phyloP scores from a whole-genome alignment of 2,797 vertebrate genomes.

The Gallinago stenura region DNA sequence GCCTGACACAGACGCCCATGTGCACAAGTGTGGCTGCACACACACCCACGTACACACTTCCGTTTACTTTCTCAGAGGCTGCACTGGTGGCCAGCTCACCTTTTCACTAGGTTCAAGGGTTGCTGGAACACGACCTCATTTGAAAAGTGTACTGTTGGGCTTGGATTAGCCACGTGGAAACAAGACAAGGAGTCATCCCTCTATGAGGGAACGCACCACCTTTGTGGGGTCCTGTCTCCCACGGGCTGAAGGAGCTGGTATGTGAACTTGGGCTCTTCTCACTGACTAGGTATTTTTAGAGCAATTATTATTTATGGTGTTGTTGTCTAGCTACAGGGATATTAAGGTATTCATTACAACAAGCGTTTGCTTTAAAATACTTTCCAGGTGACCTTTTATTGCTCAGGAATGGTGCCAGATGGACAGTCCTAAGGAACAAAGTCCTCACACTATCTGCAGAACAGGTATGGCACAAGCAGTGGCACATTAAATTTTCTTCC shows the following conservation, averaged over 20 bases:
- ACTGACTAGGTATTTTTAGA: background rate
- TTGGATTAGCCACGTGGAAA: background rate
- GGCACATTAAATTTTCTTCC: background rate
- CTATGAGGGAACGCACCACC: background rate
- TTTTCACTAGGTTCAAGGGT: background rate
- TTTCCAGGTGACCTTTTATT: constrained; percentile 49
- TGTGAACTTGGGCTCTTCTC: background rate
- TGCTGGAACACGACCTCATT: background rate
- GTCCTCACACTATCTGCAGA: constrained; percentile 2
- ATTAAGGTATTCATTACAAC: constrained; percentile 57
- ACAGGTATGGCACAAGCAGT: background rate
- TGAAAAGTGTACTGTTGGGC: background rate
- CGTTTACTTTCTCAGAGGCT: background rate
- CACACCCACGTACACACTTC: too few species aligned
- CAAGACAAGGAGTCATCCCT: background rate
- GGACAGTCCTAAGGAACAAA: constrained; percentile 63
- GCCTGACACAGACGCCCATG: background rate
- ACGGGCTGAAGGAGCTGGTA: background rate
- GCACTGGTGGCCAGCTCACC: background rate
- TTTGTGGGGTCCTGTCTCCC: background rate
- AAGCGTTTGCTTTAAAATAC: constrained; percentile 54
- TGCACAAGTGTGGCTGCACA: too few species aligned
- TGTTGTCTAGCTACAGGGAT: constrained; percentile 9
- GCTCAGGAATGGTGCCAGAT: constrained; percentile 45
- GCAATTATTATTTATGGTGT: background rate